Percentiles rank a stretch among this genome's conserved stretches.
Conservation (phyloP, 2,888 invertebrate genomes). For the Oligia strigilis region DNA sequence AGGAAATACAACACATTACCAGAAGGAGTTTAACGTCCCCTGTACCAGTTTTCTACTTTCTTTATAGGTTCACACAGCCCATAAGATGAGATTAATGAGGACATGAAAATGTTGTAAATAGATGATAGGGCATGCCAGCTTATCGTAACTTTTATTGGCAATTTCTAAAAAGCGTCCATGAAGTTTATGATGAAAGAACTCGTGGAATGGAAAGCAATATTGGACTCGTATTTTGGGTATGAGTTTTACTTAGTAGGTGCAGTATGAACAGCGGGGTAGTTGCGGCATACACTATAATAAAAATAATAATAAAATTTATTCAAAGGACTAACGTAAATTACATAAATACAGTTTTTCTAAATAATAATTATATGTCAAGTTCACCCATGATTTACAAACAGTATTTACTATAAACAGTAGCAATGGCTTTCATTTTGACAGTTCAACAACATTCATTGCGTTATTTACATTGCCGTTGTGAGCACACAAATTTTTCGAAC, state of each 20-base stretch:
- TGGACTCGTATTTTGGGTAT: background rate
- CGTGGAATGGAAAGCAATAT: background rate
- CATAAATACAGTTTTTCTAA: too few species aligned
- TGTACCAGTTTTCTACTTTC: slow-evolving; percentile 49
- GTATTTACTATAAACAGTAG: too few species aligned
- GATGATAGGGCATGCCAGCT: background rate
- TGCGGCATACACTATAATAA: too few species aligned
- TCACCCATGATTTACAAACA: too few species aligned
- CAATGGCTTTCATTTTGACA: too few species aligned
- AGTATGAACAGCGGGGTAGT: background rate
- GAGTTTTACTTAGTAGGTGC: background rate
- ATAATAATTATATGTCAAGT: too few species aligned
- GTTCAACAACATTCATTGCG: too few species aligned
- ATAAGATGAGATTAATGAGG: slow-evolving; percentile 40
- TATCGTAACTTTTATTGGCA: slow-evolving; percentile 27
- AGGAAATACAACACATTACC: slow-evolving; percentile 23
- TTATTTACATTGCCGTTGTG: too few species aligned
- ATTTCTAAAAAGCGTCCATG: slow-evolving; percentile 19
- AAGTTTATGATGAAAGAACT: slow-evolving; percentile 9
- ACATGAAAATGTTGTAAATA: slow-evolving; percentile 41
- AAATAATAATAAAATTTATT: too few species aligned
- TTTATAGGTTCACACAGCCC: slow-evolving; percentile 39
- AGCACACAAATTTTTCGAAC: too few species aligned
- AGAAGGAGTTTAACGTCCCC: slow-evolving; percentile 42
- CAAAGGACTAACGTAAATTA: too few species aligned